Evolutionary conservation across 2,113 vertebrate genomes (phyloP).

Genomic region (Vulpes ferrilata): DNA sequence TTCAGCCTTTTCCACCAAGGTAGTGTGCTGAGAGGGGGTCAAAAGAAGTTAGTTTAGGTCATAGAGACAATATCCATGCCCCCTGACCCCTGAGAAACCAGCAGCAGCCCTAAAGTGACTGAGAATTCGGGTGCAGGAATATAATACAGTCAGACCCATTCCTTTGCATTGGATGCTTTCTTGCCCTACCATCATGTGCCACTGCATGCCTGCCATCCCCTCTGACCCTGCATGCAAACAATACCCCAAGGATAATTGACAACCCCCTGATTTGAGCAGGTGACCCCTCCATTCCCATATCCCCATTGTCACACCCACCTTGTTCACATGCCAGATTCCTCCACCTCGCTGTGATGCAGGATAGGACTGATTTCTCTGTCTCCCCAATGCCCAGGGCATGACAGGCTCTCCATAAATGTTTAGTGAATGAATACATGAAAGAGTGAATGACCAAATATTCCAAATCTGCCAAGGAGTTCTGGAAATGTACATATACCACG

Average conservation of each 20-base stretch:
- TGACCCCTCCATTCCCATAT: too few species aligned
- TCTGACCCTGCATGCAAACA: not conserved
- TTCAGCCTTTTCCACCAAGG: not conserved
- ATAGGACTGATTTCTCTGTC: not conserved
- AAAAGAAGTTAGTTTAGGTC: not conserved
- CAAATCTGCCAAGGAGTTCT: not conserved
- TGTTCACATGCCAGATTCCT: not conserved
- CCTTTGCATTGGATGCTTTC: not conserved
- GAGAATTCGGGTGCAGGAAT: not conserved
- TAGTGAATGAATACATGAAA: not conserved
- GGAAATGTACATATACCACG: conserved; percentile 48
- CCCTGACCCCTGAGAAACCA: not conserved
- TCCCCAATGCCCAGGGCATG: not conserved
- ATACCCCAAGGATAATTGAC: not conserved
- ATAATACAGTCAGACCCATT: not conserved
- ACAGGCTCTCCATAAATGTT: not conserved
- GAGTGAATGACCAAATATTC: not conserved
- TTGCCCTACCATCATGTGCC: not conserved
- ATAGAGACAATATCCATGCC: not conserved
- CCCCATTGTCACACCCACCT: not conserved
- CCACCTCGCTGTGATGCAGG: not conserved
- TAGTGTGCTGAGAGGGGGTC: not conserved
- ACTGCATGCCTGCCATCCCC: not conserved
- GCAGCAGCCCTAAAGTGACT: not conserved
- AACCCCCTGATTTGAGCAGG: not conserved